Evolutionary conservation across 1,140 invertebrate genomes (phyloP), one percentile per base, ranked within the genome.

Genomic region (Drosophila yakuba): DNA sequence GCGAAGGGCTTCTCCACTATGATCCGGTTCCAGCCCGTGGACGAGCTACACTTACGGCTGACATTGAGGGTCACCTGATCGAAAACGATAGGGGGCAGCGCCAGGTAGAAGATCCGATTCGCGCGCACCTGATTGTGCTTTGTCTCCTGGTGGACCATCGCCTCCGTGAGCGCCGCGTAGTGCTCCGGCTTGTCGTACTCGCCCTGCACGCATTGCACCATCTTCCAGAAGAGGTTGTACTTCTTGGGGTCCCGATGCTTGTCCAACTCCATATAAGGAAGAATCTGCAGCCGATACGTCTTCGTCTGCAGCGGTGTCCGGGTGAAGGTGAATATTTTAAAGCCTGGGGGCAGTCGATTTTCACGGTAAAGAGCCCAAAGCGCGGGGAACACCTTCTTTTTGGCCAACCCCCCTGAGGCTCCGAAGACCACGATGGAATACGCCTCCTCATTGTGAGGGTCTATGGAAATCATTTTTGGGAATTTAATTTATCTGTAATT

Each of bases 221-320:
- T 88, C 14, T 52, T 43, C 84, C 84, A 89, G 36, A 89, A 89
- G 44, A 45, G 77, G n/a, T 89, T 90, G 60, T 90, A 84, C 36
- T 71, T 85, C 6, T 39, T n/a, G 0, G 61, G 77, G 45, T 89
- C 80, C 5, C 71, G 62, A 1, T 63, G 10, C 23, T 47, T 69
- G 41, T 74, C 55, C 25, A 88, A 23, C 1, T 55, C 41, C 83
- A 88, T 88, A 25, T 67, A 69, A 2, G 83, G 83, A 35, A 68
- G 75, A 48, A 47, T 58, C 15, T 74, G 58, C 10, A 88, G 43
- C 12, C 85, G 80, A 8, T 62, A 63, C 14, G 28, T 32, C 17
- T 61, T 35, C 2, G 81, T 47, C n/a, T 78, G 61, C 1, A 89
- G 15, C 5, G 44, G 35, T 1, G 54, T 78, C 11, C 84, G 69